Base-by-base conservation (phyloP, 2,797 vertebrate genomes). In the Cryptoprocta ferox region DNA sequence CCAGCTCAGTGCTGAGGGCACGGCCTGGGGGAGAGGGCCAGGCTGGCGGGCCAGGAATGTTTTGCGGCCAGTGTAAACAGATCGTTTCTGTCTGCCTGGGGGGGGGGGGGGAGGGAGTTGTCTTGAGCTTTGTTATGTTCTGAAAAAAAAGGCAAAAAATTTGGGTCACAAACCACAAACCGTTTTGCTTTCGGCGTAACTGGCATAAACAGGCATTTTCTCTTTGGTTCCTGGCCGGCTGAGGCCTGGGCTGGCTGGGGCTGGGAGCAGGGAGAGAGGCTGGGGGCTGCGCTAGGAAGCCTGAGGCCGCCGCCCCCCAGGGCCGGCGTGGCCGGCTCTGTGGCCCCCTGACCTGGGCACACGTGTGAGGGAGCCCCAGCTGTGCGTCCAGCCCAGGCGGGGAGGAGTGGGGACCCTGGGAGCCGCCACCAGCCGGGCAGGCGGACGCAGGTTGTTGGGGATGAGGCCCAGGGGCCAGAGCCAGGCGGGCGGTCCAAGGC, bases 101-200 rank as follows among this genome's bases (percentile, higher is more conserved):
- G 95, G 92, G 90, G 80, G 79, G 86, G 87, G 92, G 79, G 94
- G 93, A 92, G 93, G 79, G 94, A 94, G 95, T 65, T 95, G 97
- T 98, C 97, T 97, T 85, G 79, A 70, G 95, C 97, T 98, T 98
- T 98, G 97, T 98, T 98, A 97, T 98, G 97, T 96, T 98, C 96
- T 94, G 97, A 95, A 97, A 98, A 97, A 97, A 97, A 97, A 96
- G 97, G 91, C 96, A 96, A 97, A 96, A 98, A 98, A 98, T 98
- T 94, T 98, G 98, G 98, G 98, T 98, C 98, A 97, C 96, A 97
- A 98, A 97, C 98, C 98, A 97, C 98, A 97, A 93, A 97, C 95
- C 97, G 98, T 95, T 98, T 97, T 97, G 97, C 95, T 97, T 95
- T 97, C 96, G 93, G 97, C 97, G 37, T 96, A 95, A 56, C 98